A percentile compares a stretch with the other conserved stretches of the same genome.
phyloP scores from a whole-genome alignment of 2,888 invertebrate species.

The Anticlea derivata region DNA sequence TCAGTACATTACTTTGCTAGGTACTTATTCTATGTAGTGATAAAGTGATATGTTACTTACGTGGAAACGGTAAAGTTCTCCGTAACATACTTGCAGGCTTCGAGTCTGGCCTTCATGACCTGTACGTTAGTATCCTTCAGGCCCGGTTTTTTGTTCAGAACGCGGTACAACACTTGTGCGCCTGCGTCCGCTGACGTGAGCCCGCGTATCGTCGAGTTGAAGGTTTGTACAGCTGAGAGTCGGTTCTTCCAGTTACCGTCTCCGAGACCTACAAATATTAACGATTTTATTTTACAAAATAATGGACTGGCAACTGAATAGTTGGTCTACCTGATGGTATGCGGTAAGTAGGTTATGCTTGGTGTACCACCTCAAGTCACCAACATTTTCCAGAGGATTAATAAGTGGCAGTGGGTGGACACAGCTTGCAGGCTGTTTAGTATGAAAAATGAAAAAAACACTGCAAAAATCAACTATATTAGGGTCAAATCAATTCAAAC shows the following conservation, averaged over 20 bases:
- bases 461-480: no score
- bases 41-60: slow-evolving; percentile 71
- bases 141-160: slow-evolving; percentile 92
- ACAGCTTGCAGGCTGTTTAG: no score
- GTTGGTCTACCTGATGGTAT: no score
- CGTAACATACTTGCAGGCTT: slow-evolving; percentile 90
- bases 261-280: slow-evolving; percentile 81
- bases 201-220: slow-evolving; percentile 85
- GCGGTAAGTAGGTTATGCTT: no score
- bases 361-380: no score
- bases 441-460: no score
- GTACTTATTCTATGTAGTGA: no score
- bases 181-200: slow-evolving; percentile 86
- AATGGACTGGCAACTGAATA: no score
- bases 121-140: slow-evolving; percentile 96
- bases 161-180: slow-evolving; percentile 90
- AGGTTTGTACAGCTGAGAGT: slow-evolving; percentile 89
- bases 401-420: no score
- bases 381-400: no score
- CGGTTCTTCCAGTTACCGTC: slow-evolving; percentile 95
- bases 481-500: no score
- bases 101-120: slow-evolving; percentile 92
- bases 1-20: no score
- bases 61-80: slow-evolving; percentile 89
- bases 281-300: neutral